Conservation (phyloP, 2,888 invertebrate species). For the Nebria salina region DNA sequence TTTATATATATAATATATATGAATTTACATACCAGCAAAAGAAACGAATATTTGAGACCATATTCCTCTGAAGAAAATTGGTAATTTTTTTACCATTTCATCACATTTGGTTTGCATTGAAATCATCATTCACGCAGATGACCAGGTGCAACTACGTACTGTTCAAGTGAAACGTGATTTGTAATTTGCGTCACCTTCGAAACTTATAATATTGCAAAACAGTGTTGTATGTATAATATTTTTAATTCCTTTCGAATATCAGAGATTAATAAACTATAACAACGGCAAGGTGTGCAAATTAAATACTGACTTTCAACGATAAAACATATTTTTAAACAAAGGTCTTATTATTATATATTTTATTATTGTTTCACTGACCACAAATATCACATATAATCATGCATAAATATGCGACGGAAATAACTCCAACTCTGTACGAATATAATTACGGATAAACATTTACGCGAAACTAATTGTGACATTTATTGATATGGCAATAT, state of each 20-base stretch:
- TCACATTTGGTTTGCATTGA: background rate
- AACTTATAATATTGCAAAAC: background rate
- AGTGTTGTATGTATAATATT: background rate
- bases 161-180: background rate
- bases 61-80: conserved; percentile 9
- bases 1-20: background rate
- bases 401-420: background rate
- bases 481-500: background rate
- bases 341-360: background rate
- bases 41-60: conserved; percentile 27
- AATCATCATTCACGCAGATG: background rate
- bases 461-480: background rate
- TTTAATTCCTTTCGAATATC: background rate
- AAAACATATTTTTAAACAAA: background rate
- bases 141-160: background rate
- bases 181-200: background rate
- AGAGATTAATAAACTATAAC: background rate
- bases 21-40: conserved; percentile 23
- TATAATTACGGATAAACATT: background rate
- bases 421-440: background rate
- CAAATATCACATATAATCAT: background rate
- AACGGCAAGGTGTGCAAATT: background rate
- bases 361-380: background rate
- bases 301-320: background rate
- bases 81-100: background rate